Evolutionary conservation across 2,888 invertebrate genomes (phyloP).

Genomic region (Hirtodrosophila confusa): DNA sequence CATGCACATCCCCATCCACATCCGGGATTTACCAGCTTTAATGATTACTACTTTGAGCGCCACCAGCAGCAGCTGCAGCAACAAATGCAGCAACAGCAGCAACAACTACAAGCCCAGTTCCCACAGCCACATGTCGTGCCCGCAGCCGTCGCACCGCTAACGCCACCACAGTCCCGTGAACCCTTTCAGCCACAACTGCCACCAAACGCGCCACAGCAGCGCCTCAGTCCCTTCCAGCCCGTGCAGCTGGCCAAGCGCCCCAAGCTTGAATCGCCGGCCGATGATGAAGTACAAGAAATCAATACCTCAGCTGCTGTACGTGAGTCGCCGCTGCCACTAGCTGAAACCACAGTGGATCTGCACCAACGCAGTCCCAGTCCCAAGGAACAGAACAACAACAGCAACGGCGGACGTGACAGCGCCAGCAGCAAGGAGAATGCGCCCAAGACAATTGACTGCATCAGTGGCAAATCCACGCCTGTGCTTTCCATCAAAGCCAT

Average conservation of each 20-base stretch:
- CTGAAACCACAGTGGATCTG: conserved; percentile 45
- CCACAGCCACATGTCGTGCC: conserved; percentile 35
- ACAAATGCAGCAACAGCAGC: conserved; percentile 64
- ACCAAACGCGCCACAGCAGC: conserved; percentile 56
- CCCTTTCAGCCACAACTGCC: conserved; percentile 70
- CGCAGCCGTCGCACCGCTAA: conserved; percentile 25
- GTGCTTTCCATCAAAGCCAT: conserved; percentile 36
- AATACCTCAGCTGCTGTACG: conserved; percentile 41
- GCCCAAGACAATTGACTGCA: conserved; percentile 46
- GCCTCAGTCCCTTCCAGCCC: conserved; percentile 65
- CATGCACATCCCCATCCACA: conserved; percentile 49
- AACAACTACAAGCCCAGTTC: conserved; percentile 59
- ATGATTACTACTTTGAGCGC: conserved; percentile 74
- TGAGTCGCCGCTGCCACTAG: conserved; percentile 32
- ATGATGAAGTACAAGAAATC: conserved; percentile 66
- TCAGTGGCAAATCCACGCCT: conserved; percentile 66
- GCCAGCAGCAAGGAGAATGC: conserved; percentile 71
- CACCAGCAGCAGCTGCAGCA: conserved; percentile 65
- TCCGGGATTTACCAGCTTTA: conserved; percentile 59
- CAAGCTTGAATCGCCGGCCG: conserved; percentile 60
- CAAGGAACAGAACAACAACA: conserved; percentile 65
- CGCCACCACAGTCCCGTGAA: conserved; percentile 53
- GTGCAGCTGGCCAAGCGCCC: conserved; percentile 68
- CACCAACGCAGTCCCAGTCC: conserved; percentile 34
- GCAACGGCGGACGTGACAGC: conserved; percentile 57